phyloP scores from a whole-genome alignment of 2,113 vertebrate species.

The Saccopteryx leptura region DNA sequence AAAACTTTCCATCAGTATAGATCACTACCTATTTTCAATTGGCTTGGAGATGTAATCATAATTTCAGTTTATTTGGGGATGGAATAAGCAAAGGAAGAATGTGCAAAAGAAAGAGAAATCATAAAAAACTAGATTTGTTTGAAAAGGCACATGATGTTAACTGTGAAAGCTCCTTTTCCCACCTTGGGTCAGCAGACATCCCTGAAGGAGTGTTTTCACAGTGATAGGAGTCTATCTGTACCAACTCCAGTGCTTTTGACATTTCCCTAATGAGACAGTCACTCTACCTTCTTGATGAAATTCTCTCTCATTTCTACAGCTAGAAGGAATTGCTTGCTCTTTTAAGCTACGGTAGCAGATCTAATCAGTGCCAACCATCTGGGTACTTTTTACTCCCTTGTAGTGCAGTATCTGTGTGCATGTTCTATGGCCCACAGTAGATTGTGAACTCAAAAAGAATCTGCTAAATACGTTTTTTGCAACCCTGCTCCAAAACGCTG shows the following conservation, averaged over 20 bases:
- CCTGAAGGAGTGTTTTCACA: background rate
- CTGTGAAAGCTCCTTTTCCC: background rate
- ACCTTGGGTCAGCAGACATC: background rate
- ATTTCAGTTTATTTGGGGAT: background rate
- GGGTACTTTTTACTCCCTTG: background rate
- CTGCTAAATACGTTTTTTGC: slow-evolving; percentile 15
- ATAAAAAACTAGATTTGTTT: slow-evolving; percentile 8
- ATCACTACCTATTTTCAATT: background rate
- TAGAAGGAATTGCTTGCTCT: slow-evolving; percentile 27
- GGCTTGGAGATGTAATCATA: background rate
- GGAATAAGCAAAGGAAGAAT: background rate
- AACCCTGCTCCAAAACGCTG: background rate
- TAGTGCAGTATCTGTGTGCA: background rate
- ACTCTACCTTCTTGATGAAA: background rate
- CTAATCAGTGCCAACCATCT: slow-evolving; percentile 11
- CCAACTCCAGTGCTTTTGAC: background rate
- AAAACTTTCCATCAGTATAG: background rate
- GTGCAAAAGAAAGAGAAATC: background rate
- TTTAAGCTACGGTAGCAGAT: background rate
- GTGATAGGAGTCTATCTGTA: background rate
- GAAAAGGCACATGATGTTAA: background rate
- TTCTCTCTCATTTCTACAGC: background rate
- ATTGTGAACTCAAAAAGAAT: background rate
- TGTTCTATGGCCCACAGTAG: background rate
- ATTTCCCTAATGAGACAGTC: background rate